Evolutionary conservation across 2,888 invertebrate species (phyloP), one percentile per base, ranked within the genome.

Genomic region (Octodonta nipae): DNA sequence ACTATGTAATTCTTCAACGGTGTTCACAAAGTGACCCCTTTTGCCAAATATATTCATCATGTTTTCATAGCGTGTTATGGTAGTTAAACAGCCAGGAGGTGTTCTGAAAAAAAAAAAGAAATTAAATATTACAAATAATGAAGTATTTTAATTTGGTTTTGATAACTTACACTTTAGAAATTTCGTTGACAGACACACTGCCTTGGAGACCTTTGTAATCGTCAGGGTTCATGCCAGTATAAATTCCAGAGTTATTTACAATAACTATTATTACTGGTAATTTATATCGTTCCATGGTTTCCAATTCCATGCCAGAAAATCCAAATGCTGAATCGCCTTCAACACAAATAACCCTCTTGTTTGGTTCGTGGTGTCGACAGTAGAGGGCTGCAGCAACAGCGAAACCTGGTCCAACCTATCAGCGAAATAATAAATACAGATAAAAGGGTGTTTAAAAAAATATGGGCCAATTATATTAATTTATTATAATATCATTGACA

Each of bases 281-380:
- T 51, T 86, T 83, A 62, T 95, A 93, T 37, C 93, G 81, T 54
- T 83, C 78, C 75, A 93, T 86, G 0, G 95, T 96, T 65, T 96
- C 96, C 14, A 95, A 70, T 67, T 96, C 96, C 92, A 95, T 92
- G 52, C 88, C 95, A 14, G 92, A 91, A 66, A 96, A 96, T 2
- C 96, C 96, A 62, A 96, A 93, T 1, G 95, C 96, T 25, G 91
- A 91, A 58, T 96, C 96, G 0, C 95, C 95, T 64, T 93, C 91
- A 0, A 95, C 82, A 56, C 93, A 93, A 33, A 95, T 66, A 0
- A 96, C 91, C 40, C 78, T 70, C 55, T 89, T 89, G 1, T 66
- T 66, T 0, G 89, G 86, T 5, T 75, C 73, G 57, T 80, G 64
- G 56, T 89, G 82, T 38, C 81, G 77, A 52, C 87, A 88, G 66